Percentiles rank a stretch among this genome's conserved stretches.
Evolutionary conservation across 2,888 invertebrate species (phyloP).

Genomic region (Nemotelus pantherinus): DNA sequence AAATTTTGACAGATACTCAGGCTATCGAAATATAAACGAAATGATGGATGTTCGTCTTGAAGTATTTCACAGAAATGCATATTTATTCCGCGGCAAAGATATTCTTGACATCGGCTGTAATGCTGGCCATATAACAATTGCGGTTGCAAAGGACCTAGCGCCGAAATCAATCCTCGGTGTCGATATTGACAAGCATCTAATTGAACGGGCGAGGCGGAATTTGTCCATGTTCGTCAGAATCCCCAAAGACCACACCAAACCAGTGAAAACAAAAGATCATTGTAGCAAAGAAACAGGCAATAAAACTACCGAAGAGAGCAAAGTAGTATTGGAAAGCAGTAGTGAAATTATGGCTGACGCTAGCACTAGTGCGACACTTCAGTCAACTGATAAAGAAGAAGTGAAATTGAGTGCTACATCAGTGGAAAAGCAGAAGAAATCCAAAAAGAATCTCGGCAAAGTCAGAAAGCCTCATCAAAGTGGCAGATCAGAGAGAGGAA

Average conservation of each 20-base stretch:
- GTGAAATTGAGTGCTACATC: neutral
- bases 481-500: neutral
- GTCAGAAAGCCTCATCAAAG: conserved; percentile 4
- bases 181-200: conserved; percentile 91
- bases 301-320: neutral
- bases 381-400: neutral
- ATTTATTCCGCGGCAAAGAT: conserved; percentile 88
- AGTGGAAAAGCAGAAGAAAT: no score
- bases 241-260: conserved; percentile 17
- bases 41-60: conserved; percentile 85
- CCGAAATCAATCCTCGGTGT: conserved; percentile 90
- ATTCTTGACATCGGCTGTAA: conserved; percentile 98
- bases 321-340: neutral
- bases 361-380: neutral
- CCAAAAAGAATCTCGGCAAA: conserved; percentile 27
- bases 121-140: conserved; percentile 92
- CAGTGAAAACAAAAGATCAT: neutral
- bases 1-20: conserved; percentile 97
- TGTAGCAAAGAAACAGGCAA: neutral
- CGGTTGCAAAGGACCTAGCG: conserved; percentile 85
- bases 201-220: conserved; percentile 68
- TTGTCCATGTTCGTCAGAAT: conserved; percentile 59
- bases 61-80: conserved; percentile 79
- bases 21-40: conserved; percentile 86
- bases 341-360: neutral